Evolutionary conservation across 2,113 vertebrate species (phyloP).

Genomic region (Capricornis sumatraensis): DNA sequence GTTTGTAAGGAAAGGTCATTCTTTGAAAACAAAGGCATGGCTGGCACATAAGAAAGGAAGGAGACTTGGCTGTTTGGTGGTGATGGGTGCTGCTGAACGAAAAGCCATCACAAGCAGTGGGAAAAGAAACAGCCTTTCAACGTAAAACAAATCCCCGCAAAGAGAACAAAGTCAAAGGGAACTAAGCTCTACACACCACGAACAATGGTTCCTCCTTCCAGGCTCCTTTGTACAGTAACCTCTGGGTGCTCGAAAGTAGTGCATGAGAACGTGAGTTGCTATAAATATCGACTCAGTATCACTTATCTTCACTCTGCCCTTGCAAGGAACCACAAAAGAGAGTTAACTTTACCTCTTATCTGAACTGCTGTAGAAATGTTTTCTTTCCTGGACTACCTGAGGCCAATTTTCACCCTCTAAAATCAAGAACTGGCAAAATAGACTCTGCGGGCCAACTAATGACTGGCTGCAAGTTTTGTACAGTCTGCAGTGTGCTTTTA

Average conservation of each 20-base stretch:
- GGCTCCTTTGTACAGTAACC: neutral
- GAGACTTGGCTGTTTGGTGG: neutral
- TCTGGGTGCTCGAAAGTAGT: neutral
- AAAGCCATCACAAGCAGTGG: neutral
- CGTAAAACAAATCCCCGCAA: neutral
- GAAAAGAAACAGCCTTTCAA: neutral
- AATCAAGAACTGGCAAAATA: neutral
- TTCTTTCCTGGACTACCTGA: neutral
- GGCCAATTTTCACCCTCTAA: neutral
- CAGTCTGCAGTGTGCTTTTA: neutral
- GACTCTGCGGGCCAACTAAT: neutral
- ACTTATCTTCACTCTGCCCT: neutral
- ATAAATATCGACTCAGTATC: neutral
- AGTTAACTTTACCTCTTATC: neutral
- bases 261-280: neutral
- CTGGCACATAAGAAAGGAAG: neutral
- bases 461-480: neutral
- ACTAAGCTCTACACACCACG: neutral
- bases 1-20: constrained; percentile 29
- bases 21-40: constrained; percentile 1
- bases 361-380: neutral
- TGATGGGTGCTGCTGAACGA: neutral
- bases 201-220: neutral
- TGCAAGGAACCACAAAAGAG: neutral
- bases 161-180: neutral